Percentiles rank a stretch among this genome's conserved stretches.
phyloP scores from a whole-genome alignment of 2,888 invertebrate species.

The Drosophila ezoana region DNA sequence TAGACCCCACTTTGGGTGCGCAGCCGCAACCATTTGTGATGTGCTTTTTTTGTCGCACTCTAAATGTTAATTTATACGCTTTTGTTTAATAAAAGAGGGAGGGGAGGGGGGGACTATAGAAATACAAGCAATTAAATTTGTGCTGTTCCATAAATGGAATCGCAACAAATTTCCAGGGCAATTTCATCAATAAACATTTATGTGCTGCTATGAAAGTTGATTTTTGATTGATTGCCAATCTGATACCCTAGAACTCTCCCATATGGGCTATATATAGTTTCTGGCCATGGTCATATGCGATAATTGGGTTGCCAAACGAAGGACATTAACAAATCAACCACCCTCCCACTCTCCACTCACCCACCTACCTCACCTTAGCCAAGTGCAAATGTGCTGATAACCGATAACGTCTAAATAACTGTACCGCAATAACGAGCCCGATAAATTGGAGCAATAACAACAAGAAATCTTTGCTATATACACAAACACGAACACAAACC shows the following conservation, averaged over 20 bases:
- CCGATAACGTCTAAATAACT: slow-evolving; percentile 61
- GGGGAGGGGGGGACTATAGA: not conserved
- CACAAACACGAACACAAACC: slow-evolving; percentile 1
- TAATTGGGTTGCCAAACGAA: slow-evolving; percentile 43
- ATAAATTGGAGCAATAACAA: slow-evolving; percentile 61
- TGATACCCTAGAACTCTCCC: slow-evolving; percentile 1
- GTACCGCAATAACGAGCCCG: slow-evolving; percentile 38
- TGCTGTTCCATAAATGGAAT: slow-evolving; percentile 36
- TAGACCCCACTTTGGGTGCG: not conserved
- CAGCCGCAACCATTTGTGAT: not conserved
- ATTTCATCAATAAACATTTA: slow-evolving; percentile 71
- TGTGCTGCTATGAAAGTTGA: slow-evolving; percentile 50
- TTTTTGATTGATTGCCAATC: slow-evolving; percentile 66
- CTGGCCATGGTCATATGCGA: slow-evolving; percentile 22
- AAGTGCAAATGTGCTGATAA: slow-evolving; percentile 61
- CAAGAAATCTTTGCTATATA: slow-evolving; percentile 26
- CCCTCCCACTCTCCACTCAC: too few relatives aligned
- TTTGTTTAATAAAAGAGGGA: slow-evolving; percentile 6
- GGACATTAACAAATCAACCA: slow-evolving; percentile 46
- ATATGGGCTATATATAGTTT: slow-evolving; percentile 1
- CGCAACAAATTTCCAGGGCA: slow-evolving; percentile 32
- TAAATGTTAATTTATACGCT: slow-evolving; percentile 49
- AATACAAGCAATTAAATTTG: slow-evolving; percentile 40
- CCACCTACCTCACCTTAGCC: not conserved
- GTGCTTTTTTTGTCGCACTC: slow-evolving; percentile 12